Evolutionary conservation across 2,113 vertebrate species (phyloP), one percentile per base, ranked within the genome.

Genomic region (Paratilapia polleni): DNA sequence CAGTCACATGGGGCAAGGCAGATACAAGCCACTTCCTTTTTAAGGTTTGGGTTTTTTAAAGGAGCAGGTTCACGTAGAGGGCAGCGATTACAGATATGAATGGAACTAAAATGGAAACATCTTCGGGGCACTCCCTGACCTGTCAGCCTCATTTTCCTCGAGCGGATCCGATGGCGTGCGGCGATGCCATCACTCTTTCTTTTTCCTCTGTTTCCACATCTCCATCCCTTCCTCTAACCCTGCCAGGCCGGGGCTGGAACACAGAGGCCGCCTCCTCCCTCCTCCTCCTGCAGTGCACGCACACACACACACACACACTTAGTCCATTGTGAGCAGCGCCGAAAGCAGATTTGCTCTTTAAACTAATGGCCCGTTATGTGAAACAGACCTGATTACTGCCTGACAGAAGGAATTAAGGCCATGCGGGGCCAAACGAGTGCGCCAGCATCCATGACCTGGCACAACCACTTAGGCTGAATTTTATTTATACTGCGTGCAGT

Each of bases 331-430:
- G 84, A 89, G 93, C 88, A 90, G 96, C 77, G 96, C 96, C 96
- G 96, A 97, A 96, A 97, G 91, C 89, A 94, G 96, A 96, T 96
- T 95, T 97, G 96, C 95, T 96, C 96, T 89, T 98, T 96, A 96
- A 96, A 96, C 96, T 97, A 97, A 97, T 97, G 96, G 95, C 92
- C 95, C 95, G 96, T 97, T 96, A 96, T 95, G 96, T 97, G 97
- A 97, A 98, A 98, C 96, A 56, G 97, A 99, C 96, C 97, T 98
- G 97, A 99, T 99, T 97, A 97, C 93, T 92, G 93, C 87, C 97
- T 96, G 96, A 97, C 97, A 97, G 93, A 93, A 93, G 90, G 92
- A 96, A 97, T 98, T 97, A 97, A 91, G 95, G 85, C 84, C 85
- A 80, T 82, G 77, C 81, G 87, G 94, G 93, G 87, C 90, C 87